Evolutionary conservation across 2,888 invertebrate genomes (phyloP), one percentile per base, ranked within the genome.

Genomic region (Furcula furcula): DNA sequence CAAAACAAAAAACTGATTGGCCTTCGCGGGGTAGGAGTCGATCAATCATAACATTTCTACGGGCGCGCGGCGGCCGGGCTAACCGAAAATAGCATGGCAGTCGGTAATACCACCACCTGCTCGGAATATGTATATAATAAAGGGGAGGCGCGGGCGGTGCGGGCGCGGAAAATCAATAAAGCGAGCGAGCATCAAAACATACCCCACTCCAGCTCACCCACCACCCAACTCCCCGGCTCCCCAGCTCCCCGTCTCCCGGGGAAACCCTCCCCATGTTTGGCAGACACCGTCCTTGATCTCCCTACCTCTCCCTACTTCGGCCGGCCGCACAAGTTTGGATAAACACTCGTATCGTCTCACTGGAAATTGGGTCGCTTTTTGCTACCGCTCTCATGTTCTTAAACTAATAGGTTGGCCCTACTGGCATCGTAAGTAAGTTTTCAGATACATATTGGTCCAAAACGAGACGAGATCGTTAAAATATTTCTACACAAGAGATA

Each of bases 221-320:
- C 54, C 61, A 55, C 65, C 57, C 51, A n/a, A n/a, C 46, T 21
- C 70, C 67, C 50, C 62, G 55, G 63, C 74, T n/a, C 65, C 52
- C 42, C 48, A 36, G 30, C 55, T 44, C 46, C 71, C 69, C 69
- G 74, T 79, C 81, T 79, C 84, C 85, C 84, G 84, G 85, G 88
- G 82, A 83, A 83, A 86, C 78, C 79, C 85, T 75, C 78, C 83
- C 87, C 80, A 73, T 84, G 84, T 85, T 87, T 85, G 83, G 85
- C 86, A 88, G 88, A 88, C 88, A 67, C 80, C 87, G 88, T 81
- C 88, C 88, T 88, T 88, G 88, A 88, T 87, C 80, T 79, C 77
- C 81, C 83, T 66, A 71, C 72, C 71, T 87, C 80, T 79, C 77
- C 81, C 83, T 66, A 71, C 72, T 72, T 67, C 65, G 74, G 73